These are phyloP conservation scores for Meandrina meandrites DNA, from an alignment of 92 coral and sea anemone genomes.

Conservation along the genomic window DNA sequence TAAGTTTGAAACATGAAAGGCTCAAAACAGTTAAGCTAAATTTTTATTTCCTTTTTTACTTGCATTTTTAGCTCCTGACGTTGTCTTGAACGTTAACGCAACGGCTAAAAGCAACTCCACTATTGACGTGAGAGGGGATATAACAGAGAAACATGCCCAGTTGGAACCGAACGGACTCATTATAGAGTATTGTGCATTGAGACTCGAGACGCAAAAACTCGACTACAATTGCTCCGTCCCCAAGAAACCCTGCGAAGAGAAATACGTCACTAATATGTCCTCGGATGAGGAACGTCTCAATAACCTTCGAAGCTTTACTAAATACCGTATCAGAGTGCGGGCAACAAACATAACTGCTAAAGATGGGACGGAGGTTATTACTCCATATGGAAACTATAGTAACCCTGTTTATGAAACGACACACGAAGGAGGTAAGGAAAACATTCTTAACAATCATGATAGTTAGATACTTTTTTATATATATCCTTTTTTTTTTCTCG, in stretches of 20 bases:
- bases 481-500: no score
- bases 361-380: constrained; percentile 3
- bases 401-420: constrained; percentile 39
- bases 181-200: neutral
- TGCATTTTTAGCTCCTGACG: constrained; percentile 10
- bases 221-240: neutral
- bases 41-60: neutral
- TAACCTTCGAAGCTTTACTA: constrained; percentile 21
- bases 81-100: neutral
- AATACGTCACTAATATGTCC: no score
- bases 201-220: neutral
- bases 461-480: no score
- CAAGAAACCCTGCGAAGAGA: neutral
- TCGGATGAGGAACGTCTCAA: neutral
- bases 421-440: constrained; percentile 54
- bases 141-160: neutral
- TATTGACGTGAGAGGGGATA: constrained; percentile 34
- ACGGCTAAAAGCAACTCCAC: constrained; percentile 3
- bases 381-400: constrained; percentile 48
- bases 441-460: neutral
- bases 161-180: neutral
- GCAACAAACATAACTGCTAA: constrained; percentile 33
- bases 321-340: constrained; percentile 34
- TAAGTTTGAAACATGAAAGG: no score
- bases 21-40: neutral